Conservation (phyloP, 2,113 vertebrate genomes). For the Ia io region DNA sequence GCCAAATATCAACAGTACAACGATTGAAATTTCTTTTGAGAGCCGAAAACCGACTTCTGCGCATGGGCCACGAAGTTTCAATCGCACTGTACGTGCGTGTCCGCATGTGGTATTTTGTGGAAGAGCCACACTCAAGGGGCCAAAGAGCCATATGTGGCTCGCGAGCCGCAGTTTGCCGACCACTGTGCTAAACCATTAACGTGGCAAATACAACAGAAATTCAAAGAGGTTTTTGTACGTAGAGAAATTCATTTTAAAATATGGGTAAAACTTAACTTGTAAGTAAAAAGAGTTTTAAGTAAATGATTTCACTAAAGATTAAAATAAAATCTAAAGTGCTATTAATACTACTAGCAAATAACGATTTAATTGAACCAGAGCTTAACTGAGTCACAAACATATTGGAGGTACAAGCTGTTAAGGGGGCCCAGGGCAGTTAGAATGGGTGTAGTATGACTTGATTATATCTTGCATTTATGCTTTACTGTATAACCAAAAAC, state of each 20-base stretch:
- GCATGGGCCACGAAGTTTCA: too few species aligned
- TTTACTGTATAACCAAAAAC: slow-evolving; percentile 36
- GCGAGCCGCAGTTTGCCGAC: too few species aligned
- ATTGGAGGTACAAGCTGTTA: background rate
- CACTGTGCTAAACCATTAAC: background rate
- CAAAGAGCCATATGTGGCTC: too few species aligned
- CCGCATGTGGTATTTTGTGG: too few species aligned
- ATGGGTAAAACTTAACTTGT: background rate
- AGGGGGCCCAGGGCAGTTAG: background rate
- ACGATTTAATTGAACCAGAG: too few species aligned
- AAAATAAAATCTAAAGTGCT: slow-evolving; percentile 1
- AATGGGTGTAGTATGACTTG: background rate
- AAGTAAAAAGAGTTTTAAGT: background rate
- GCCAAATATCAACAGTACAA: too few species aligned
- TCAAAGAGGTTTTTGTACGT: background rate
- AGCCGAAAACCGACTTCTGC: too few species aligned
- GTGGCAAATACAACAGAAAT: background rate
- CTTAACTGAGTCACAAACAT: too few species aligned
- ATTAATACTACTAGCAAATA: background rate
- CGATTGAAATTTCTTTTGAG: too few species aligned
- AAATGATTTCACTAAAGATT: background rate
- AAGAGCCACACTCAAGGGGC: too few species aligned
- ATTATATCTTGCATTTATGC: background rate
- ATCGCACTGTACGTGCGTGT: too few species aligned
- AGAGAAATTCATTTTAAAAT: background rate